Base-by-base conservation (phyloP, 2,888 invertebrate genomes). In the Dicranocentrus wangi region DNA sequence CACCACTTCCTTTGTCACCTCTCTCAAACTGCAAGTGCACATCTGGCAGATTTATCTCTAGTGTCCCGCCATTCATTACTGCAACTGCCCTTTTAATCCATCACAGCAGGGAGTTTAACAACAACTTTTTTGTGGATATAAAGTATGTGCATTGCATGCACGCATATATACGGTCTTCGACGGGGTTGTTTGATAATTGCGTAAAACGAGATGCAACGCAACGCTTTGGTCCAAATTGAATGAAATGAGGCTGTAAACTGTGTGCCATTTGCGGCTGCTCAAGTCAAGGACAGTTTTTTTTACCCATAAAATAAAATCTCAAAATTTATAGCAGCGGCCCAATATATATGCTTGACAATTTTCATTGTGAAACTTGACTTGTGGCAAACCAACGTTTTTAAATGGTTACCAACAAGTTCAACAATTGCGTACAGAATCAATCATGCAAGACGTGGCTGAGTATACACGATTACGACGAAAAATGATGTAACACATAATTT, bases 31-130 rank as follows among this genome's bases (percentile, higher is more conserved):
- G 60, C 51, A 77, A 77, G 68, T 77, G 77, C 60, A 77, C 77
- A 77, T 77, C 77, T 77, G 77, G 61, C 39, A 19, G 17, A 51
- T 51, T 77, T 77, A 17, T 28, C 28, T n/a, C 7, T 39, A 25
- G 25, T 21, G 8, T 73, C 53, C 42, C 23, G 25, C 42, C 5
- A 42, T 21, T 5, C n/a, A 19, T 53, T 21, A 69, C 10, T 32
- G 10, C 55, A 42, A 17, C 53, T 65, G 27, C n/a, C 28, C 39
- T 76, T 68, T 76, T 15, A 51, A 69, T 51, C 51, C 27, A 66
- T 25, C 55, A 28, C 77, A 69, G 77, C 69, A 51, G 77, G 77
- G 69, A 61, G 77, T n/a, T 28, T 76, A 47, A 66, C 68, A 53
- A 53, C 21, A 25, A 43, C 53, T 55, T 27, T 58, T 47, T 47